Evolutionary conservation across 2,888 invertebrate genomes (phyloP), one percentile per base, ranked within the genome.

Genomic region (Andrena flavipes): DNA sequence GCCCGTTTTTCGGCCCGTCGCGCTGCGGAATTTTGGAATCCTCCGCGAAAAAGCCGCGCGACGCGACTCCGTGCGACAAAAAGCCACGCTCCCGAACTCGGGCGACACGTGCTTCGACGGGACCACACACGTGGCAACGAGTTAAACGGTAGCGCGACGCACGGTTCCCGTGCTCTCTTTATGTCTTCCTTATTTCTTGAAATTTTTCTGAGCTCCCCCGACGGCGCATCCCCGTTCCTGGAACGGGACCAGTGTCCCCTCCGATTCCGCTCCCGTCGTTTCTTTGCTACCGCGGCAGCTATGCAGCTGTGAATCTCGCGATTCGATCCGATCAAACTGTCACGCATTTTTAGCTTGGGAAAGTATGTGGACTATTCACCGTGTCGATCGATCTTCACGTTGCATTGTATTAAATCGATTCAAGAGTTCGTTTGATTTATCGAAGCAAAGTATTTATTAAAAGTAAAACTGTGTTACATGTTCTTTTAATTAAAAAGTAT

Each of bases 81-180:
- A 89, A 88, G 73, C 33, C 60, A 54, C 69, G 69, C 71, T 71
- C 56, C 63, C 49, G 80, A 76, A 80, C 69, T 33, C n/a, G 62
- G 64, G 30, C 82, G 84, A 88, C 88, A 87, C 88, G 82, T 88
- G 88, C 80, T 84, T 26, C 72, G 60, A 59, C 42, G 60, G 67
- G 89, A 88, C 89, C 89, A 88, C 89, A 89, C 89, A 89, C 87
- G 85, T 86, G 84, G 87, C 84, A 62, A 76, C 62, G n/a, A 54
- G 64, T 49, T 51, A 65, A 83, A 59, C 62, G 76, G 42, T 65
- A 62, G 51, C 59, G 63, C 76, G 67, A 72, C 63, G 62, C 63
- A 63, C 10, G 56, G 26, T 35, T 62, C 16, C n/a, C 29, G 20
- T 29, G 29, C 29, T 26, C 65, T 67, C 42, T 77, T 65, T 73